phyloP scores from a whole-genome alignment of 2,113 vertebrate species.

The cattle (Bos taurus) region ARS-UCD2.0 NC_037329.1:18532001-18532500 shows the following conservation, averaged over 20 bases:
- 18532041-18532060: not conserved
- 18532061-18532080: not conserved
- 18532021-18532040: not conserved
- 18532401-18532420: not conserved
- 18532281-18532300: not conserved
- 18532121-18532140: not conserved
- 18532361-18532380: not conserved
- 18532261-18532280: not conserved
- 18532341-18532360: not conserved
- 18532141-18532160: not conserved
- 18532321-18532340: not conserved
- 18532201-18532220: not conserved
- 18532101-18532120: fast-evolving
- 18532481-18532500: not conserved
- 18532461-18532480: not conserved
- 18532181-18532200: not conserved
- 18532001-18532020: not conserved
- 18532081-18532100: not conserved
- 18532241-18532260: not conserved
- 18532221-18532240: not conserved
- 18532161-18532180: not conserved
- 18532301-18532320: not conserved
- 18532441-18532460: not conserved
- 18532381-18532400: not conserved
- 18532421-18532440: not conserved